Base-by-base conservation (phyloP, 1,140 invertebrate genomes). In the Macrocentrus cingulum region DNA sequence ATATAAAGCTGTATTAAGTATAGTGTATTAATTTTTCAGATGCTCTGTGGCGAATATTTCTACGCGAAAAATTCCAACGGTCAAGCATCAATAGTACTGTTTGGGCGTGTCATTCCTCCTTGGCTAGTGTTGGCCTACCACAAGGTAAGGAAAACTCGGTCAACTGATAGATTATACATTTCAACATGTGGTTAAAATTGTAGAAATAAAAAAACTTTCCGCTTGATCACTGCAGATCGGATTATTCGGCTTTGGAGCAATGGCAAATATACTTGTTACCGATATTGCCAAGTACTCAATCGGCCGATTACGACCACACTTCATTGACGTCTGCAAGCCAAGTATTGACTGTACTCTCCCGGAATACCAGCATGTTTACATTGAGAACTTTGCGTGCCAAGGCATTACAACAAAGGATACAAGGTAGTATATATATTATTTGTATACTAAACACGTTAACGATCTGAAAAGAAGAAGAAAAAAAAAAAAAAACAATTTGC, bases 231-330 rank as follows among this genome's bases (percentile, higher is more conserved):
- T 48, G 3, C 62, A 87, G 58, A 76, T 92, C 7, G 88, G 90
- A 1, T 76, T 92, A 0, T 96, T 95, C 69, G 85, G 87, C 23
- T 95, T 95, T 74, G 94, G 93, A 0, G 88, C 89, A n/a, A 87
- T 86, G 1, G 85, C 87, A 58, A 91, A 88, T 44, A 90, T 94
- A 74, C 76, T 94, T 11, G 86, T 87, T 5, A 95, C 93, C 2
- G 93, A 97, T 68, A 86, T 96, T 63, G 91, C 89, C 18, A 98
- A 97, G 77, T 97, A 96, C 67, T 88, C 88, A 1, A 88, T 98
- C 58, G 96, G 96, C 20, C 83, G 95, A 45, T 79, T 98, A 53
- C 80, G 96, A 63, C 96, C 96, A 6, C 94, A 98, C 79, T 98
- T 98, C 78, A 85, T 95, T 61, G 82, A 83, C 63, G 81, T 91